Conservation (phyloP, 1,140 invertebrate species). For the Portunus trituberculatus region DNA sequence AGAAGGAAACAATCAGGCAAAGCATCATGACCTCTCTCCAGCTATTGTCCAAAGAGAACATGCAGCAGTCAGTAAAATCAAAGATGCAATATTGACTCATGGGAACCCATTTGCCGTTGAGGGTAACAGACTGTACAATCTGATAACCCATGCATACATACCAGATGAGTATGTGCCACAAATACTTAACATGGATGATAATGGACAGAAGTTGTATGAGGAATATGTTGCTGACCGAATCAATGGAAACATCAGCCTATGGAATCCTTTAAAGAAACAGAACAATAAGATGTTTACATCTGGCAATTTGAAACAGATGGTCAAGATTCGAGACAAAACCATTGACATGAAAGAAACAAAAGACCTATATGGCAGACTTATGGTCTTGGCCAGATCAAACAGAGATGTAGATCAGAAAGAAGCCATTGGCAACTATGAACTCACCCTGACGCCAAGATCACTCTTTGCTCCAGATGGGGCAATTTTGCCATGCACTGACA, state of each 20-base stretch:
- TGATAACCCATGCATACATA: not conserved
- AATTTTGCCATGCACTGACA: too few species aligned
- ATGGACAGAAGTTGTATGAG: not conserved
- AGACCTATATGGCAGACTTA: constrained; percentile 27
- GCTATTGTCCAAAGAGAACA: not conserved
- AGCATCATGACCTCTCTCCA: not conserved
- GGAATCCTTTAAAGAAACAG: not conserved
- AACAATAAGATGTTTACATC: not conserved
- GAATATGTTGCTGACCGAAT: not conserved
- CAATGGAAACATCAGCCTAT: not conserved
- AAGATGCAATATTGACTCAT: not conserved
- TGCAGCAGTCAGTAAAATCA: not conserved
- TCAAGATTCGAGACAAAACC: not conserved
- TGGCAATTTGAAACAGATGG: not conserved
- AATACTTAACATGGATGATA: not conserved
- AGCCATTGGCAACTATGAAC: constrained; percentile 39
- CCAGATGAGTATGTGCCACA: not conserved
- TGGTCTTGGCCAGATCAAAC: constrained; percentile 33
- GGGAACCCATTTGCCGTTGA: not conserved
- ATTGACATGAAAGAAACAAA: constrained; percentile 22
- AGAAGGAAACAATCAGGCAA: not conserved
- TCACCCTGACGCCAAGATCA: too few species aligned
- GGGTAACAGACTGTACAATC: not conserved
- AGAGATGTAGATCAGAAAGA: constrained; percentile 40
- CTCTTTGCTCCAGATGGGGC: too few species aligned